Percentiles rank a stretch among this genome's conserved stretches.
Conservation (phyloP, 2,797 vertebrate species). For the Hypotaenidia philippensis region DNA sequence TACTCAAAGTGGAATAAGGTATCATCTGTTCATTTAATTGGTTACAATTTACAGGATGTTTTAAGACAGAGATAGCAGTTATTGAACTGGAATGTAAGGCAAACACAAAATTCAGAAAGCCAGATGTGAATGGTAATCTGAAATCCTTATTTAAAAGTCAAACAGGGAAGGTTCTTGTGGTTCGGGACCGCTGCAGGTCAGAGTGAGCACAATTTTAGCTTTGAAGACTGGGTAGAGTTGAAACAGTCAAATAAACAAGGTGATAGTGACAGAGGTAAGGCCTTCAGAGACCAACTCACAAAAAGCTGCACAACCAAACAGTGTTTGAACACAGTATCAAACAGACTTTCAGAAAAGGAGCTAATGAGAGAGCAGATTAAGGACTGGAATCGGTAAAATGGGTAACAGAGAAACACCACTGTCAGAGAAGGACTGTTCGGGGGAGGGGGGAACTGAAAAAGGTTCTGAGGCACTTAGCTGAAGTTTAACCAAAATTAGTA, state of each 20-base stretch:
- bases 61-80: not conserved
- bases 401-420: not conserved
- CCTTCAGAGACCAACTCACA: constrained; percentile 5
- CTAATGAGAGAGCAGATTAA: not conserved
- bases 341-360: constrained; percentile 3
- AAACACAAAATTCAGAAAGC: not conserved
- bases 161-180: not conserved
- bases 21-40: not conserved
- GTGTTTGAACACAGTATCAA: constrained; percentile 22
- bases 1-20: not conserved
- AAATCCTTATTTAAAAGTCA: not conserved
- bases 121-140: not conserved
- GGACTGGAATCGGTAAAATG: constrained; percentile 20
- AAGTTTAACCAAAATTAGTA: not conserved
- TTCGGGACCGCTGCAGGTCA: not conserved
- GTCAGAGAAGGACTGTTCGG: not conserved
- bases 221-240: not conserved
- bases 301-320: not conserved
- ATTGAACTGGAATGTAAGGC: not conserved
- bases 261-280: not conserved
- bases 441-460: not conserved
- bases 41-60: not conserved
- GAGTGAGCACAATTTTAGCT: not conserved
- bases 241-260: constrained; percentile 26
- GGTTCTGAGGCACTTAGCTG: not conserved